Base-by-base conservation (phyloP, 2,113 vertebrate species). In the Vulpes ferrilata region DNA sequence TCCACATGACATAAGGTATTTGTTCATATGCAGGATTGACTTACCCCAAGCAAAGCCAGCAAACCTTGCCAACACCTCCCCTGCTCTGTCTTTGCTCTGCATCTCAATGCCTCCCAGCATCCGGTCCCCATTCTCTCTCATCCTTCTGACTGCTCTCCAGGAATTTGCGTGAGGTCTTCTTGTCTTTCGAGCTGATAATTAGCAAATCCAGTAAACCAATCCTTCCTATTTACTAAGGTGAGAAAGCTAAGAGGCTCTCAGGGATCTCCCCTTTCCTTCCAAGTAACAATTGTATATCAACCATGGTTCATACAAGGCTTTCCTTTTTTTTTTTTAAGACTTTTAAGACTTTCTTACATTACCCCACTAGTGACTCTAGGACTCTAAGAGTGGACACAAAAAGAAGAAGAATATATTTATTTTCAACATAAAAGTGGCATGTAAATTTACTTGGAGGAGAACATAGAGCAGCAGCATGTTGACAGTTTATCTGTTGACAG, bases 141-240 rank as follows among this genome's bases (percentile, higher is more conserved):
- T 65, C 71, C 87, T 97, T 89, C 85, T 67, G 67, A 67, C 65
- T 1, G 27, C 65, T 96, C 65, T 60, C 78, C 76, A 69, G 96
- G 87, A 96, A 93, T 95, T 79, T 88, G 74, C 79, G 30, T 62
- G 95, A 93, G 85, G 73, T 80, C 79, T 84, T 96, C 87, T 85
- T 73, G 35, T 53, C 90, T 97, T 90, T 80, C 57, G 92, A 80
- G 35, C 74, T 95, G 84, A 90, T 90, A 93, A 96, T 94, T 90
- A 96, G 69, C 90, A 92, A 82, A 83, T 87, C 83, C 51, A 69
- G 94, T 57, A 96, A 97, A 80, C 73, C 88, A 92, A 35, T 79
- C 94, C 80, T 92, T 69, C 86, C 90, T 76, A 82, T 65, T 86
- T 81, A 91, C 94, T 20, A 57, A 82, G 82, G 86, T 76, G 79